Evolutionary conservation across 2,888 invertebrate genomes (phyloP), one percentile per base, ranked within the genome.

Genomic region (Eremobia ochroleuca): DNA sequence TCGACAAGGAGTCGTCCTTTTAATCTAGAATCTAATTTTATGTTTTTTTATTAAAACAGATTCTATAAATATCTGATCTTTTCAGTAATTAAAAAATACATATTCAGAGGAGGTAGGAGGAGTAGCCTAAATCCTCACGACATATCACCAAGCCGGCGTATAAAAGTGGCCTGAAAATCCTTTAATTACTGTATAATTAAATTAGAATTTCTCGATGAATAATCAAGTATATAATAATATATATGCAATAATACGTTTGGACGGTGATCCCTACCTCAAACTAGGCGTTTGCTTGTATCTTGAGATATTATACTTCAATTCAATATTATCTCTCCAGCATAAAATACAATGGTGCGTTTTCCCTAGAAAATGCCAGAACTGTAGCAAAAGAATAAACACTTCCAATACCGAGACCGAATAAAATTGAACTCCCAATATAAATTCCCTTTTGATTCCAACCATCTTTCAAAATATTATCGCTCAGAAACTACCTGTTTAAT

Each of bases 381-480:
- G 0, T 31, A 25, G 5, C 34, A 74, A 52, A 80, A n/a, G 21
- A 43, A 58, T 6, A 65, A n/a, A 64, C 49, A 46, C 25, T 52
- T 25, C 13, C 11, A 49, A 43, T 76, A 64, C 43, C 40, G 31
- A 43, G 21, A 49, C 21, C 31, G 31, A 34, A 72, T 69, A 70
- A 75, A 70, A 70, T 82, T 49, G 65, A 59, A 70, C 40, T 67
- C 52, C 71, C 68, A 74, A 73, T 76, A 85, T 74, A 72, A 74
- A 85, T 77, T 77, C 68, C 59, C 67, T 82, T 83, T 83, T 79
- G 79, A 88, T 84, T 81, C 66, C 37, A 28, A 77, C 76, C 81
- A 82, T 79, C 84, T 82, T 88, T 87, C 88, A 88, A 88, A 86
- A 88, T 82, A 84, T 81, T 88, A 87, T 88, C 88, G 82, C 62